Percentiles rank a stretch among this genome's conserved stretches.
These are phyloP conservation scores for Perithous albicinctus DNA, from an alignment of 2,888 invertebrate species.

Conservation along the genomic window DNA sequence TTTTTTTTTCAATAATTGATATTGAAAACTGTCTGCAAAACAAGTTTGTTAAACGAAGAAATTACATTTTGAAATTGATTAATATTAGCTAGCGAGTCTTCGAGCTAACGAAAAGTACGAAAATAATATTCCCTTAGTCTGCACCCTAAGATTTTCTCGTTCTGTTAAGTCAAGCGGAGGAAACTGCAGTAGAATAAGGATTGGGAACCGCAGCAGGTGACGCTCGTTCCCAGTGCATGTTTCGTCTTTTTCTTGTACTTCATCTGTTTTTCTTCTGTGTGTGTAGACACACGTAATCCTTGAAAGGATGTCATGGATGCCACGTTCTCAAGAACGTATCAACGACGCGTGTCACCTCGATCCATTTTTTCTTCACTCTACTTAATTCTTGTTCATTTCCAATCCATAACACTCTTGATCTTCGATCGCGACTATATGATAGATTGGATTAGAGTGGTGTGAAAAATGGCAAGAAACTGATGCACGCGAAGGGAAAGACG, in stretches of 20 bases:
- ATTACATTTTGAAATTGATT: neutral
- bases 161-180: neutral
- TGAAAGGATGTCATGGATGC: slow-evolving; percentile 23
- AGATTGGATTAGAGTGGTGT: neutral
- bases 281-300: slow-evolving; percentile 66
- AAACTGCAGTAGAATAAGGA: slow-evolving; percentile 72
- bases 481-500: slow-evolving; percentile 36
- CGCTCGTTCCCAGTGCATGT: slow-evolving; percentile 71
- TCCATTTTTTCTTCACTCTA: slow-evolving; percentile 20
- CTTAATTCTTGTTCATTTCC: slow-evolving; percentile 64
- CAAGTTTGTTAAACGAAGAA: neutral
- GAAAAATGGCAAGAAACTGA: slow-evolving; percentile 56
- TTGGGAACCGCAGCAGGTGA: slow-evolving; percentile 80
- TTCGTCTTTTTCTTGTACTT: slow-evolving; percentile 51
- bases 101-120: too few relatives aligned
- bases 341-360: neutral
- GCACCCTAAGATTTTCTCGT: slow-evolving; percentile 14
- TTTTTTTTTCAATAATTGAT: neutral
- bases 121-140: neutral
- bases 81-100: neutral
- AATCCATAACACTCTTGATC: slow-evolving; percentile 28
- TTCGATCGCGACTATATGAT: slow-evolving; percentile 6
- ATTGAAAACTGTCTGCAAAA: neutral
- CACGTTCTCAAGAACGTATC: slow-evolving; percentile 31
- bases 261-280: slow-evolving; percentile 56